Evolutionary conservation across 1,140 invertebrate species (phyloP), one percentile per base, ranked within the genome.

Genomic region (Drosophila insularis): DNA sequence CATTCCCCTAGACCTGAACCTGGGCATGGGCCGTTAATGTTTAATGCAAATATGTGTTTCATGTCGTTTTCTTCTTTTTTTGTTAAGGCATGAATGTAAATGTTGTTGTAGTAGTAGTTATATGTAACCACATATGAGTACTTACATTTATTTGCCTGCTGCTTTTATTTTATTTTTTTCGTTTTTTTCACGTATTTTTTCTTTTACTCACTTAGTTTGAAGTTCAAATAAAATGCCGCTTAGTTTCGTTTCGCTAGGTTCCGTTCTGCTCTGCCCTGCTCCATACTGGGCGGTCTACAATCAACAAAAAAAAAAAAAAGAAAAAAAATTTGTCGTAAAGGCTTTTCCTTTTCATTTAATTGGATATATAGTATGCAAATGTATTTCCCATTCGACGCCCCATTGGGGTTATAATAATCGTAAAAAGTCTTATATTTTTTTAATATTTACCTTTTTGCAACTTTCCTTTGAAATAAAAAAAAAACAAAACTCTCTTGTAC

Each of bases 41-140:
- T 76, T 81, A 89, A 86, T 86, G 82, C 82, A 86, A 86, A 86
- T 86, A 86, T 77, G 62, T 78, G 68, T 77, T 77, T 76, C 68
- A 77, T 54, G 76, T 70, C 71, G 73, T 74, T 43, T 53, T 17
- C 39, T 27, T 40, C 53, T 63, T 55, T 31, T 21, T 19, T 23
- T 17, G 27, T 14, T 21, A 5, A 27, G 27, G 23, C 43, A 23
- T 32, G 7, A 31, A 61, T 43, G 19, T 61, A 7, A 8, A 32
- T 10, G 32, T 32, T 8, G 32, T 35, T 35, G 32, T 35, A 35
- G 4, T 19, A 54, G 43, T 50, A 50, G 17, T 19, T 50, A 50
- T 19, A 50, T 21, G 43, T 50, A 50, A 50, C 43, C 43, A 50
- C 46, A 55, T 61, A 14, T 23, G 17, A 35, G 27, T 39, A 53